Base-by-base conservation (phyloP, 2,113 vertebrate species). In the Microcebus ravelobensis region DNA sequence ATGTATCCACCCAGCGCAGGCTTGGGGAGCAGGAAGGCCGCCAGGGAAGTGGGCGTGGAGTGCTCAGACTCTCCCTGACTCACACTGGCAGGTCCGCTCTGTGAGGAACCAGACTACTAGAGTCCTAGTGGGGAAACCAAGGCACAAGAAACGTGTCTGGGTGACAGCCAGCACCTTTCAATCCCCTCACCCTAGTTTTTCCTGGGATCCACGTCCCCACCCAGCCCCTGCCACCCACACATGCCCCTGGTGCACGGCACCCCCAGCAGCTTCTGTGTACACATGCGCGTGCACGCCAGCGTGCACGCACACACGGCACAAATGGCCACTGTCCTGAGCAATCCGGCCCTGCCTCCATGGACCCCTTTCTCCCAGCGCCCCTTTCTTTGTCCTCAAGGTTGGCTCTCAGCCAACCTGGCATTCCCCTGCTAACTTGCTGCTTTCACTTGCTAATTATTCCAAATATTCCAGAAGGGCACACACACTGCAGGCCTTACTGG, bases 401-500 rank as follows among this genome's bases (percentile, higher is more conserved):
- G 99, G 99, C 98, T 55, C 0, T 0, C 6, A 96, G 97, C 98
- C 99, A 98, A 90, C 95, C 97, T 98, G 97, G 98, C 98, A 98
- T 98, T 97, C 97, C 96, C 87, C 4, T 2, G 36, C 83, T 82
- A 92, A 95, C 93, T 89, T 14, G 90, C 92, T 80, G 97, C 98
- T 98, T 99, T 99, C 98, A 99, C 98, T 99, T 99, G 98, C 98
- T 99, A 99, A 99, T 99, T 98, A 98, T 98, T 98, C 98, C 98
- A 99, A 98, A 99, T 99, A 99, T 98, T 98, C 91, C 96, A 80
- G 82, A 61, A 63, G 90, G 84, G 76, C 84, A 3, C 25, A 68
- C 63, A 68, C 63, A 67, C 63, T 67, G 63, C 29, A 67, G 25
- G 79, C 52, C 52, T 79, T 36, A 2, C n/a, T 25, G 65, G 82